A percentile compares a stretch with the other conserved stretches of the same genome.
phyloP scores from a whole-genome alignment of 2,113 vertebrate genomes.

The Oreochromis niloticus region DNA sequence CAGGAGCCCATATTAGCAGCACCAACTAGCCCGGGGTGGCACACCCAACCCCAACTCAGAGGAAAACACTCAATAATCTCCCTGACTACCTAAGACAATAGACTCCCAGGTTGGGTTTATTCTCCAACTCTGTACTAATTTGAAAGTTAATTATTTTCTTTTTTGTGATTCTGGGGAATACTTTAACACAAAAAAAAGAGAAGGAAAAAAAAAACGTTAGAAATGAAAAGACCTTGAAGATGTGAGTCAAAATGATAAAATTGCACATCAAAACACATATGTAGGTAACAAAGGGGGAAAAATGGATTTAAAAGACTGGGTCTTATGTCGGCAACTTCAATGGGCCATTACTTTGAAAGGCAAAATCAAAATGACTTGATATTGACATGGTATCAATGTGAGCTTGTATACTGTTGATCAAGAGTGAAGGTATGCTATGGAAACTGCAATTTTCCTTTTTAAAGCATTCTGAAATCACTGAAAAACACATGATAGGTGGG shows the following conservation, averaged over 20 bases:
- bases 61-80: no score
- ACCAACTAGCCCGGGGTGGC: no score
- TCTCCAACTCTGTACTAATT: not conserved
- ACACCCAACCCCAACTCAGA: no score
- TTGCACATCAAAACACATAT: no score
- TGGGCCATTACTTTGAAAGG: not conserved
- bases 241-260: no score
- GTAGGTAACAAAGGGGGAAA: accelerated
- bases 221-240: no score
- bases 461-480: not conserved
- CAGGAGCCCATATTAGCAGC: not conserved
- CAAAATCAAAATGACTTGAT: not conserved
- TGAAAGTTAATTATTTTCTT: no score
- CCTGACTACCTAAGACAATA: no score
- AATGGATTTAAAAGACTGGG: not conserved
- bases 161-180: no score
- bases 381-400: not conserved
- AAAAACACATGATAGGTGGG: not conserved
- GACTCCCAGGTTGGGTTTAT: no score
- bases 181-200: no score
- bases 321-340: not conserved
- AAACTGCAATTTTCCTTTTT: not conserved
- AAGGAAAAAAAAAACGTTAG: no score
- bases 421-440: not conserved
- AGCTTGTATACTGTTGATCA: not conserved